Base-by-base conservation (phyloP, 1,140 invertebrate species). In the Papilio polytes region DNA sequence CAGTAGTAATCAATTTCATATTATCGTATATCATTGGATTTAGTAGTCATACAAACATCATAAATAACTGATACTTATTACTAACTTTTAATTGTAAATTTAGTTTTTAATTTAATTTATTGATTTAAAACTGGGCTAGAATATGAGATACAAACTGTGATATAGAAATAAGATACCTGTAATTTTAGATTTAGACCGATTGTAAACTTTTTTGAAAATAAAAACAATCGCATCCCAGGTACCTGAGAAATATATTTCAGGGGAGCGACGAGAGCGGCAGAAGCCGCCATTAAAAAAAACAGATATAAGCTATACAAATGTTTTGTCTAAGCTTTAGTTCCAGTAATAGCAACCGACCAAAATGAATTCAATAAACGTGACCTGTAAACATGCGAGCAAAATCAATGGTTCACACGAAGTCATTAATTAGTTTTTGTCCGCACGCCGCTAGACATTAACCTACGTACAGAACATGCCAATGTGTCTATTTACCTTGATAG, bases 401-500 rank as follows among this genome's bases (percentile, higher is more conserved):
- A 66, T 66, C 63, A 66, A 66, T 66, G 63, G 13, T 26, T 74
- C 44, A 74, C 44, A 51, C 77, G 56, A 78, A 78, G 31, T 36
- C 77, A 78, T 78, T 44, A 44, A 66, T 78, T 78, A 63, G n/a
- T 78, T 78, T 78, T 78, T 78, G 56, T 78, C 56, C 77, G 56
- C 36, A 78, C 77, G 77, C 59, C 77, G n/a, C 56, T 77, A 44
- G n/a, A n/a, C 59, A 36, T 74, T 74, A 74, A 46, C 73, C 73
- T 46, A 48, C 46, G 53, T 59, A 66, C 56, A 78, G 53, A 59
- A 59, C 31, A 78, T 78, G 59, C 77, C 77, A 78, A 48, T 74
- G 73, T 20, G 36, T 22, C 36, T 78, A 78, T 78, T 78, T 78
- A 63, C 80, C 44, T 77, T 53, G 83, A 83, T 83, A 80, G 78